These are phyloP conservation scores for Chaetodon trifasciatus DNA, from an alignment of 2,797 vertebrate species.

Conservation along the genomic window DNA sequence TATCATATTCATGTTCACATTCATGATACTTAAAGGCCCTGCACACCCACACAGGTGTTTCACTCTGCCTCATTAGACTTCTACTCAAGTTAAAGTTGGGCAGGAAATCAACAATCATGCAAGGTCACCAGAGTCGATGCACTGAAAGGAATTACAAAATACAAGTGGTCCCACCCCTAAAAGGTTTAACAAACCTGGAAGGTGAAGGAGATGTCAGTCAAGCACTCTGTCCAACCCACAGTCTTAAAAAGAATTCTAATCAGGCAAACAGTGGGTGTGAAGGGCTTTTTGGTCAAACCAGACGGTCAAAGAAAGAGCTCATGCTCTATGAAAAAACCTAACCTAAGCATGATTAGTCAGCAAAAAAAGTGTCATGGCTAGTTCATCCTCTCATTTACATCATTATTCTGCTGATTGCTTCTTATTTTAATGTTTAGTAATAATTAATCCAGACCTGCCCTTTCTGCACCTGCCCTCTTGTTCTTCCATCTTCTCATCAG, in stretches of 20 bases:
- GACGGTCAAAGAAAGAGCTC: not conserved
- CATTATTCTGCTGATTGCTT: not conserved
- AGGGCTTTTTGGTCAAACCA: not conserved
- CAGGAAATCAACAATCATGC: not conserved
- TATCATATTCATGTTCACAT: too few relatives aligned
- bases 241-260: not conserved
- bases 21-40: not conserved
- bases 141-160: not conserved
- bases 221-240: not conserved
- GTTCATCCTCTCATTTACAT: not conserved
- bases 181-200: not conserved
- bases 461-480: not conserved
- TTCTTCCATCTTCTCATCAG: not conserved
- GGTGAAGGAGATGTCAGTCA: not conserved
- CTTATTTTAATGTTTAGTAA: not conserved
- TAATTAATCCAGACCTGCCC: not conserved
- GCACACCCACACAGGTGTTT: not conserved
- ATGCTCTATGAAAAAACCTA: not conserved
- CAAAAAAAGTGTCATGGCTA: not conserved
- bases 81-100: not conserved
- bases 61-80: not conserved
- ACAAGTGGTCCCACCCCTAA: not conserved
- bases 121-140: not conserved
- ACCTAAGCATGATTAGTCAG: not conserved
- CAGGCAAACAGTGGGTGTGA: not conserved